phyloP scores from a whole-genome alignment of 1,140 invertebrate species.

The Hycleus phaleratus region DNA sequence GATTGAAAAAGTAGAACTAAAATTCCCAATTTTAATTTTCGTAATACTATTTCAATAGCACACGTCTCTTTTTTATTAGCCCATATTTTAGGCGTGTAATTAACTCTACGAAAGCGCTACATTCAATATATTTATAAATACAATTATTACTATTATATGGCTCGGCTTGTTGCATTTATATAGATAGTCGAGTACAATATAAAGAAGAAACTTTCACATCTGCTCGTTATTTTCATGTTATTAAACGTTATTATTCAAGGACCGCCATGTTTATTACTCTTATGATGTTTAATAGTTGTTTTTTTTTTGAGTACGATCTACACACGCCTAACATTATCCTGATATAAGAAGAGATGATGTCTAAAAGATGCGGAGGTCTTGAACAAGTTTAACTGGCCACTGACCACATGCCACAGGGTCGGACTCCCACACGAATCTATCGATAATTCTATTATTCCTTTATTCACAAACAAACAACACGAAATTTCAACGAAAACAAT shows the following conservation, averaged over 20 bases:
- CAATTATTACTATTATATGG: slow-evolving; percentile 3
- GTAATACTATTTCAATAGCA: no score
- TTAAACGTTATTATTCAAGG: slow-evolving; percentile 21
- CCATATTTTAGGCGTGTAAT: slow-evolving; percentile 8
- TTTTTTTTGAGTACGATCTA: slow-evolving; percentile 3
- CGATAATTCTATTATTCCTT: no score
- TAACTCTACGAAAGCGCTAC: slow-evolving; percentile 7
- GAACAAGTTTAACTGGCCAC: slow-evolving; percentile 5
- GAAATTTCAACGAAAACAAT: no score
- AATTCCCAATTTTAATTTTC: no score
- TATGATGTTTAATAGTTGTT: slow-evolving; percentile 17
- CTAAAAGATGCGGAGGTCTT: not conserved
- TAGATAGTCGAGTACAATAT: not conserved
- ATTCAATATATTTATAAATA: slow-evolving; percentile 13
- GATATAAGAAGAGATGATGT: slow-evolving; percentile 5
- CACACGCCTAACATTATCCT: slow-evolving; percentile 14
- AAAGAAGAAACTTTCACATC: slow-evolving; percentile 22
- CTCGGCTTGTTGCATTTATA: not conserved
- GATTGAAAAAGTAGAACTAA: not conserved
- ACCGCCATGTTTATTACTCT: slow-evolving; percentile 18
- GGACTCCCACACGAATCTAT: not conserved
- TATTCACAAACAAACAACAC: no score
- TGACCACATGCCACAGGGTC: slow-evolving; percentile 6
- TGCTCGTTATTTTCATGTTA: slow-evolving; percentile 20
- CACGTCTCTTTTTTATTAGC: not conserved